Conservation (phyloP, 2,888 invertebrate genomes). For the Noctua janthina region DNA sequence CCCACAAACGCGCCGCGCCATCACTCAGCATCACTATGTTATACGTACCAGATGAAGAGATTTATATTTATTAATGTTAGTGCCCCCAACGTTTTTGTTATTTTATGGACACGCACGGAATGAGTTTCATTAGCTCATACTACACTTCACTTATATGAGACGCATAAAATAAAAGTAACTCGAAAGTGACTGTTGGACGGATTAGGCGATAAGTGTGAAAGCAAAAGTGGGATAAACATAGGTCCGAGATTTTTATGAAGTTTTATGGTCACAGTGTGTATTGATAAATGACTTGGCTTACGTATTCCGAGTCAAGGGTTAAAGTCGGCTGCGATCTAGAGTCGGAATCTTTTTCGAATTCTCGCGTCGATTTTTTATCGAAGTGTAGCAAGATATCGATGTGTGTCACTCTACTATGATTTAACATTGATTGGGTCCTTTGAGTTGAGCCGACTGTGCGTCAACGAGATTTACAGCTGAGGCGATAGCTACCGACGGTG, state of each 20-base stretch:
- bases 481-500: constrained; percentile 79
- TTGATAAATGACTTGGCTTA: constrained; percentile 88
- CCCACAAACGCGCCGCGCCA: constrained; percentile 84
- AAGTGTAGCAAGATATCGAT: constrained; percentile 74
- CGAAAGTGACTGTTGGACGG: constrained; percentile 44
- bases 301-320: constrained; percentile 86
- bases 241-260: constrained; percentile 64
- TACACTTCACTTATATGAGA: constrained; percentile 49
- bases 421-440: constrained; percentile 87
- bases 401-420: constrained; percentile 84
- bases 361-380: constrained; percentile 77
- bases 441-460: constrained; percentile 76
- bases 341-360: constrained; percentile 84
- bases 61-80: constrained; percentile 87
- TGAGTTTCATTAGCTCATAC: constrained; percentile 53
- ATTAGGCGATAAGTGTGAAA: constrained; percentile 55
- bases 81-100: constrained; percentile 73
- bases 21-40: constrained; percentile 85
- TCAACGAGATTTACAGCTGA: constrained; percentile 83
- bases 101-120: constrained; percentile 66
- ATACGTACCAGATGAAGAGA: constrained; percentile 87
- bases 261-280: constrained; percentile 80
- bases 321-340: constrained; percentile 84
- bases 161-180: constrained; percentile 57
- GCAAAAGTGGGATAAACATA: constrained; percentile 59